Base-by-base conservation (phyloP, 2,113 vertebrate species). In the Syrmaticus mikado region DNA sequence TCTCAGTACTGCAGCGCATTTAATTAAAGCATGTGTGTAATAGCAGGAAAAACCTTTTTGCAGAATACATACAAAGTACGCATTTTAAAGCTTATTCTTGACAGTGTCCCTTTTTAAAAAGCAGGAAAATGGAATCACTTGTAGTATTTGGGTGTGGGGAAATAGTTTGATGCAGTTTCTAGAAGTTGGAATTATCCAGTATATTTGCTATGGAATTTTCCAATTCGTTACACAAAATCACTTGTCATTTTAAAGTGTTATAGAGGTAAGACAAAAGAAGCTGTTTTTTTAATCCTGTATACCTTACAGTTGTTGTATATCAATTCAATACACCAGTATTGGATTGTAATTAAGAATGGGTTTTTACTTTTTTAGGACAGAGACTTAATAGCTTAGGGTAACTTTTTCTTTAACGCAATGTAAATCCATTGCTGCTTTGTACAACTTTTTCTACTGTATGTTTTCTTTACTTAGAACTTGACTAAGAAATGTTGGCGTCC, bases 391-490 rank as follows among this genome's bases (percentile, higher is more conserved):
- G 88, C 78, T 94, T 94, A 91, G 78, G 93, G 75, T 92, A 96
- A 94, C 66, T 73, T 94, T 94, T 96, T 93, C 94, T 97, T 96
- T 92, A 86, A 86, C 93, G 92, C 96, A 94, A 95, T 91, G 97
- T 97, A 96, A 96, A 92, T 90, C 94, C 96, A 95, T 97, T 96
- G 97, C 97, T 97, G 97, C 95, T 97, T 97, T 97, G 94, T 97
- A 97, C 94, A 93, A 96, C 95, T 96, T 64, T 96, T 97, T 97
- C 94, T 97, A 87, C 95, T 82, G 89, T 97, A 94, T 97, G 96
- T 96, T 97, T 97, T 96, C 96, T 98, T 97, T 97, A 97, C 95
- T 97, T 97, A 97, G 96, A 96, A 96, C 95, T 97, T 97, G 82
- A 97, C 96, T 97, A 96, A 95, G 96, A 97, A 91, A 93, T 95